Percentiles rank a stretch among this genome's conserved stretches.
Evolutionary conservation across 2,797 vertebrate species (phyloP).

Genomic region (Gobionotothen gibberifrons): DNA sequence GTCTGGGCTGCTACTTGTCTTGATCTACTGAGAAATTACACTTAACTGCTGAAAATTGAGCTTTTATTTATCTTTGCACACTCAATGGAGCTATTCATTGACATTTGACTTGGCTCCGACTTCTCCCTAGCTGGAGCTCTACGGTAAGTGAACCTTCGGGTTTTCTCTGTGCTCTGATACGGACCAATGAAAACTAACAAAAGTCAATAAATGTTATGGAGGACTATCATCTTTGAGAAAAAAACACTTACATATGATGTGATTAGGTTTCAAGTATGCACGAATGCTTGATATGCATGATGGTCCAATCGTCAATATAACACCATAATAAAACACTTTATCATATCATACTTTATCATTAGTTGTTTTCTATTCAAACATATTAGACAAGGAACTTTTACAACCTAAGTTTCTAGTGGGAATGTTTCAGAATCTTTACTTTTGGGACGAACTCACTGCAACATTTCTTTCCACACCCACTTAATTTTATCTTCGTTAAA

Average conservation of each 20-base stretch:
- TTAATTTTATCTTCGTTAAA: constrained; percentile 39
- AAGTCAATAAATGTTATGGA: constrained; percentile 32
- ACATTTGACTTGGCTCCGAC: constrained; percentile 68
- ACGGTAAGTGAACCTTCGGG: constrained; percentile 34
- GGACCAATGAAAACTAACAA: constrained; percentile 50
- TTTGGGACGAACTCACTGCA: constrained; percentile 15
- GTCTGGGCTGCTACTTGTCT: constrained; percentile 41
- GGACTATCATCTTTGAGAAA: constrained; percentile 27
- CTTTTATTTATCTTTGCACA: constrained; percentile 75
- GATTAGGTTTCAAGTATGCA: constrained; percentile 16
- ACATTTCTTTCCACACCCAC: constrained; percentile 25
- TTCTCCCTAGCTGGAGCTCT: constrained; percentile 43
- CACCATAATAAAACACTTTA: constrained; percentile 9
- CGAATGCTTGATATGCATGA: constrained; percentile 5
- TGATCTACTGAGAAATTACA: constrained; percentile 72
- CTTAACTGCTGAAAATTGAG: constrained; percentile 69
- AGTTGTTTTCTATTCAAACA: constrained; percentile 14
- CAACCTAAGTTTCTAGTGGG: background rate
- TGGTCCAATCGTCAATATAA: background rate
- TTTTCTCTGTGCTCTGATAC: constrained; percentile 50
- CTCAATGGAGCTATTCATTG: constrained; percentile 79
- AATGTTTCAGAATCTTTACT: constrained; percentile 43
- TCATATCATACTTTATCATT: background rate
- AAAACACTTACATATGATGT: constrained; percentile 32
- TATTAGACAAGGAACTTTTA: background rate